Conservation (phyloP, 2,797 vertebrate species). For the Macropus fuliginosus region DNA sequence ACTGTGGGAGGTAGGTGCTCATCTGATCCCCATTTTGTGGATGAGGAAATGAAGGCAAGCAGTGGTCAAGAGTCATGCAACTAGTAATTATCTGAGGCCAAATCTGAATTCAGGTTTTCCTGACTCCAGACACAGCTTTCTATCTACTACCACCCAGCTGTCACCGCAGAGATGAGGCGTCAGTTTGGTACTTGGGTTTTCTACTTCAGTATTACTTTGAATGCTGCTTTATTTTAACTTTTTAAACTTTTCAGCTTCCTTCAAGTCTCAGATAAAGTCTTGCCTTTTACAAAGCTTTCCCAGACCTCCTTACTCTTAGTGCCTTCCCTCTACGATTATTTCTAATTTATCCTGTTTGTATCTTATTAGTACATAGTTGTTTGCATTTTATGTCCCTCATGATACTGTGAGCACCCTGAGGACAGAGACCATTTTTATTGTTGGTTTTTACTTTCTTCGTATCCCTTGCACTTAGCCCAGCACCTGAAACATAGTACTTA, state of each 20-base stretch:
- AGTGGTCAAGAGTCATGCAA: neutral
- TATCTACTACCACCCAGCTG: neutral
- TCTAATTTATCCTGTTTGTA: neutral
- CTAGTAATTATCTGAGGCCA: neutral
- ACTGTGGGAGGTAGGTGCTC: neutral
- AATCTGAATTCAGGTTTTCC: neutral
- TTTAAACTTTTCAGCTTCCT: neutral
- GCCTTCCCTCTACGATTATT: neutral
- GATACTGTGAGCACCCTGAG: neutral
- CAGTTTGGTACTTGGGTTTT: neutral
- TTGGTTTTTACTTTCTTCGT: neutral
- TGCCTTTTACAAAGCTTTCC: neutral
- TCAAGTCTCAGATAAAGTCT: neutral
- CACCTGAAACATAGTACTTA: neutral
- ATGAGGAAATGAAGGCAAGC: neutral
- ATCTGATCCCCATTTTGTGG: neutral
- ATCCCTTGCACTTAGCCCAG: neutral
- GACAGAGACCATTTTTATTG: neutral
- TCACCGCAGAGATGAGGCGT: neutral
- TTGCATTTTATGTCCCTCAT: neutral
- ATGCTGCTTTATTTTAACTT: neutral
- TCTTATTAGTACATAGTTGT: neutral
- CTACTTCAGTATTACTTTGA: neutral
- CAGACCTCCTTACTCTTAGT: neutral
- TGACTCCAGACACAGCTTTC: neutral